Percentiles rank a stretch among this genome's conserved stretches.
Evolutionary conservation across 2,113 vertebrate genomes (phyloP).

Genomic region (Solea senegalensis): DNA sequence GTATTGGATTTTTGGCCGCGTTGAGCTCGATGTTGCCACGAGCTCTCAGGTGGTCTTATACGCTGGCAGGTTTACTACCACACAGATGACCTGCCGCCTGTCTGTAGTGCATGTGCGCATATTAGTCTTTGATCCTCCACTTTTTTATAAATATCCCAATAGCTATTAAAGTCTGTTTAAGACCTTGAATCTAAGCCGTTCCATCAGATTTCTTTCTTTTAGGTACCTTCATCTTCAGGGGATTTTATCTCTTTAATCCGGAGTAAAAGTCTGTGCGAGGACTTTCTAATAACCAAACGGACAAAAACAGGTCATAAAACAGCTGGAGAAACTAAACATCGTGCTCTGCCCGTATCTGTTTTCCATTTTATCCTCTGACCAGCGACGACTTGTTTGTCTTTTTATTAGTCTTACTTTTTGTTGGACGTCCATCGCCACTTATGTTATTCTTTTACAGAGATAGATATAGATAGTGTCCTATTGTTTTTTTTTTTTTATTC

Average conservation of each 20-base stretch:
- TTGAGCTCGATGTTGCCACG: too few species aligned
- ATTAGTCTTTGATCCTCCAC: background rate
- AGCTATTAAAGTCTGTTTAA: background rate
- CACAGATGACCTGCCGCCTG: too few species aligned
- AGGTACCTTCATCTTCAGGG: background rate
- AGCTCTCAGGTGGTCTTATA: too few species aligned
- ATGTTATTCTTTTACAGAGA: background rate
- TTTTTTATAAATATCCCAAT: background rate
- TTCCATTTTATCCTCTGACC: conserved; percentile 1
- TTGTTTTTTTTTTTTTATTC: background rate
- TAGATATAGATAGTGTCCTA: background rate
- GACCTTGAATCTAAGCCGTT: background rate
- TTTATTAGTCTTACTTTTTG: background rate
- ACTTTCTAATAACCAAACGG: background rate
- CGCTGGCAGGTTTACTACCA: too few species aligned
- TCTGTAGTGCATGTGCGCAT: background rate
- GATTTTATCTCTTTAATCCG: background rate
- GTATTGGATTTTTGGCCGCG: background rate
- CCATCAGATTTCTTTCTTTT: background rate
- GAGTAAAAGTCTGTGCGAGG: background rate
- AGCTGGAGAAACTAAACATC: background rate
- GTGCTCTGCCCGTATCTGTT: background rate
- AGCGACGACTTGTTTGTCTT: background rate
- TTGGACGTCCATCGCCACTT: background rate
- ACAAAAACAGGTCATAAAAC: background rate